A percentile compares a stretch with the other conserved stretches of the same genome.
Conservation (phyloP, 2,113 vertebrate species). For the Urocolius indicus region DNA sequence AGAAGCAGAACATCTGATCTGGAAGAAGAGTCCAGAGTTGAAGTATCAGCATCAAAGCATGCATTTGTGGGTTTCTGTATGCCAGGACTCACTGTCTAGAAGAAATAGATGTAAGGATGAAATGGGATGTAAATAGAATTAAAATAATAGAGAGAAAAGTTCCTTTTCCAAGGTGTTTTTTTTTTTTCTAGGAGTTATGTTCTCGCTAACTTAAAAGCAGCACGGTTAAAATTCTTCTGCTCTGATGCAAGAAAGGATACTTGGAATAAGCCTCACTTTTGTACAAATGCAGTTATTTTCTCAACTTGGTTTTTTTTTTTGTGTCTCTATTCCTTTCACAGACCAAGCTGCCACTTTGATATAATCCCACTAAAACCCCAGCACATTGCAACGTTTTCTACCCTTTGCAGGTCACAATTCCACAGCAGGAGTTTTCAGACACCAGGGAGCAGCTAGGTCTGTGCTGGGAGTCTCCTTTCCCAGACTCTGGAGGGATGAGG, state of each 20-base stretch:
- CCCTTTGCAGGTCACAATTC: background rate
- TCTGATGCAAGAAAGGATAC: background rate
- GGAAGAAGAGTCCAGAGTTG: slow-evolving; percentile 71
- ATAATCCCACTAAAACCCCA: background rate
- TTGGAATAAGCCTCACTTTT: background rate
- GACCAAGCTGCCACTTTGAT: background rate
- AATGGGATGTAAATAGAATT: slow-evolving; percentile 8
- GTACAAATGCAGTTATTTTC: background rate
- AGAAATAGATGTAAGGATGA: slow-evolving; percentile 15
- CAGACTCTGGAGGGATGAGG: background rate
- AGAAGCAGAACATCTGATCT: slow-evolving; percentile 80
- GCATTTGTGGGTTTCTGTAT: background rate
- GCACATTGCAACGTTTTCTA: background rate
- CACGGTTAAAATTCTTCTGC: background rate
- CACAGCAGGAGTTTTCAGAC: background rate
- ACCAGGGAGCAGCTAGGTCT: background rate
- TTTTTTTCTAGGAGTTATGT: background rate
- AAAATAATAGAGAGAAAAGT: background rate
- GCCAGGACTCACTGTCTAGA: slow-evolving; percentile 27
- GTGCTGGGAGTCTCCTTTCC: background rate
- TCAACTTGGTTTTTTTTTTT: background rate
- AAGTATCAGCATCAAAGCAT: slow-evolving; percentile 42
- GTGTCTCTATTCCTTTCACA: background rate
- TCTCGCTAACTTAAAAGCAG: background rate
- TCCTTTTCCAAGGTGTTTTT: background rate